Conservation (phyloP, 2,888 invertebrate species). For the Empis livida region DNA sequence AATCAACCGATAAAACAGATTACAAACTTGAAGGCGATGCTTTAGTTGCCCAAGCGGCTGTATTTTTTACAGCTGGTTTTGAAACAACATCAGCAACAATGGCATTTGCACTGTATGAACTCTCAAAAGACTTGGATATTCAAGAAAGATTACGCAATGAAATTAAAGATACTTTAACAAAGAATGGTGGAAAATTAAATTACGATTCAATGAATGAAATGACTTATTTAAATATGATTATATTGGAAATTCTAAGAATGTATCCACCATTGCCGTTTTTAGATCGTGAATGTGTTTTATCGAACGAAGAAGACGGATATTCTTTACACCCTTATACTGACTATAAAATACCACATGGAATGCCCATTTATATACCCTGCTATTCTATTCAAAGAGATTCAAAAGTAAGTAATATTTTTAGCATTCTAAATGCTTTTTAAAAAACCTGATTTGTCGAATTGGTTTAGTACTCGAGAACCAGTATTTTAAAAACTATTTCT, state of each 20-base stretch:
- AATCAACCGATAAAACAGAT: constrained; percentile 10
- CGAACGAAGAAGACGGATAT: constrained; percentile 9
- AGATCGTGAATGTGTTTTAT: constrained; percentile 11
- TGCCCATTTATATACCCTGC: constrained; percentile 15
- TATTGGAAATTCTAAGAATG: constrained; percentile 14
- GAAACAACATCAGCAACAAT: constrained; percentile 30
- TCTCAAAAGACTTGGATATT: neutral
- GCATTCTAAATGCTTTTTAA: neutral
- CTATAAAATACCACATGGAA: constrained; percentile 14
- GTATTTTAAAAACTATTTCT: no score
- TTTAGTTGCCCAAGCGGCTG: constrained; percentile 29
- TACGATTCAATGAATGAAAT: constrained; percentile 3
- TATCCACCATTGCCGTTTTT: constrained; percentile 18
- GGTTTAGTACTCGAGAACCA: no score
- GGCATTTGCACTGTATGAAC: constrained; percentile 2
- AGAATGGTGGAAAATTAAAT: constrained; percentile 1
- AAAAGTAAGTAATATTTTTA: constrained; percentile 5
- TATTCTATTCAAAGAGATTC: constrained; percentile 16
- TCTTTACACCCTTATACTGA: constrained; percentile 13
- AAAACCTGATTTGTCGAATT: constrained; percentile 1
- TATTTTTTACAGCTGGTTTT: constrained; percentile 31
- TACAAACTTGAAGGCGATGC: constrained; percentile 22
- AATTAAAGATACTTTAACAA: neutral
- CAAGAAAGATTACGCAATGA: constrained; percentile 4
- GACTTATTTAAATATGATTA: constrained; percentile 21